Conservation (phyloP, 2,113 vertebrate species). For the Oncorhynchus masou region DNA sequence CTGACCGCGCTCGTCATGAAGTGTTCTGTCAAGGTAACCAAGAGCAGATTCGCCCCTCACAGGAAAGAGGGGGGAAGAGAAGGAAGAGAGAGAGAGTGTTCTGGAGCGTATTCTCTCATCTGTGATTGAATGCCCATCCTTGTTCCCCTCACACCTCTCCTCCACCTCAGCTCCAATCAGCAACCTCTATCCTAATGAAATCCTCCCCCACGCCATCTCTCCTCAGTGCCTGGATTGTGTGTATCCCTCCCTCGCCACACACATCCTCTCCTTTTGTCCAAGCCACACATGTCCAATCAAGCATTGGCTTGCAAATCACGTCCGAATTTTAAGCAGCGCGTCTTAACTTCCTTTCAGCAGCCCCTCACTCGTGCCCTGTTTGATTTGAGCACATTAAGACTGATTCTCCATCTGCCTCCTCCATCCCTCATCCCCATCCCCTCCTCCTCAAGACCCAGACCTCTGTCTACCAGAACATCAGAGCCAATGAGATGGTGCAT, state of each 20-base stretch:
- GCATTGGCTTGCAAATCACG: neutral
- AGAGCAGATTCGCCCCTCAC: constrained; percentile 15
- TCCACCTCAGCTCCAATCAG: neutral
- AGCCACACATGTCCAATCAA: constrained; percentile 14
- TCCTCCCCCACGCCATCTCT: constrained; percentile 9
- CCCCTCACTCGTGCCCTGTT: neutral
- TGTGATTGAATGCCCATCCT: constrained; percentile 23
- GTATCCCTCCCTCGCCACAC: neutral
- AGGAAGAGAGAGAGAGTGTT: constrained; percentile 21
- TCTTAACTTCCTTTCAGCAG: constrained; percentile 12
- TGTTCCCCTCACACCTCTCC: constrained; percentile 8
- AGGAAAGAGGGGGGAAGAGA: neutral
- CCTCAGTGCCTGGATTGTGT: constrained; percentile 13
- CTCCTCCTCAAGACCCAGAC: neutral
- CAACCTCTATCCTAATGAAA: constrained; percentile 26
- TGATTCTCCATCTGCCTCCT: constrained; percentile 3
- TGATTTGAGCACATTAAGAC: constrained; percentile 24
- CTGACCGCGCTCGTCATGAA: constrained; percentile 90
- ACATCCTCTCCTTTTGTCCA: neutral
- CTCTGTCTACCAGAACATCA: constrained; percentile 9
- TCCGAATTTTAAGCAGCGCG: constrained; percentile 30
- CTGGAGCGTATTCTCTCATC: constrained; percentile 19
- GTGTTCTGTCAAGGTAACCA: constrained; percentile 89
- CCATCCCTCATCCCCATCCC: constrained; percentile 7
- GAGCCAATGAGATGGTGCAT: constrained; percentile 13